These are phyloP conservation scores for Chrysaora quinquecirrha DNA, from an alignment of 30 jellyfish, hydroid and myxozoan species.

Conservation along the genomic window DNA sequence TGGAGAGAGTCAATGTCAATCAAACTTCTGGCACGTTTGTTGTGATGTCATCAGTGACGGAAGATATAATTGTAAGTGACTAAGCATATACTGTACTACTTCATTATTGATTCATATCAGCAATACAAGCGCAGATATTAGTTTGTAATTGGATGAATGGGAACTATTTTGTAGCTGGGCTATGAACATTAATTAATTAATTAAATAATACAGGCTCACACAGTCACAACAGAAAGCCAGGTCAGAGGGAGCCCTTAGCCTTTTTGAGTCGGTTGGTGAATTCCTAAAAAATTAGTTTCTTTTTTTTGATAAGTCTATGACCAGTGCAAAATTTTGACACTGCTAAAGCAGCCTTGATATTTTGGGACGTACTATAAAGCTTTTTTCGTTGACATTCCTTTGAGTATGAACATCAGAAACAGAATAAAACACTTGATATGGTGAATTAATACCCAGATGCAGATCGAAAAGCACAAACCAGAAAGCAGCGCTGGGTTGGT, in stretches of 20 bases:
- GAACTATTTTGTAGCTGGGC: not conserved
- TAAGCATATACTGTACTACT: not conserved
- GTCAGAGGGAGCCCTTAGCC: not conserved
- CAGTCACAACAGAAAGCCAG: constrained; percentile 1
- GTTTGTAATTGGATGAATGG: not conserved
- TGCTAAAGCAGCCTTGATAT: not conserved
- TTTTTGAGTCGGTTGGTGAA: too few relatives aligned
- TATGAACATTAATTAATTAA: too few relatives aligned
- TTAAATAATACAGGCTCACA: too few relatives aligned
- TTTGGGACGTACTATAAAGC: not conserved
- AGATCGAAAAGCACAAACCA: not conserved
- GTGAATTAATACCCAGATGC: too few relatives aligned
- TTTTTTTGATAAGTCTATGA: too few relatives aligned
- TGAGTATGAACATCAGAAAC: not conserved
- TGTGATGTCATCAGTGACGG: constrained; percentile 12
- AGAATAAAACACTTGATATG: too few relatives aligned
- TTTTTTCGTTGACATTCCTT: not conserved
- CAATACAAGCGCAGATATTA: not conserved
- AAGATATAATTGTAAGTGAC: constrained; percentile 3
- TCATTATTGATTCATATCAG: not conserved
- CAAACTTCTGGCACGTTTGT: constrained; percentile 9
- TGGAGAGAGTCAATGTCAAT: not conserved
- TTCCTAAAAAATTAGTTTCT: too few relatives aligned
- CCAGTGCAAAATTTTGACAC: too few relatives aligned
- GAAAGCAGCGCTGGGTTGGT: not conserved